Evolutionary conservation across 1,140 invertebrate species (phyloP).

Genomic region (Drosophila serrata): DNA sequence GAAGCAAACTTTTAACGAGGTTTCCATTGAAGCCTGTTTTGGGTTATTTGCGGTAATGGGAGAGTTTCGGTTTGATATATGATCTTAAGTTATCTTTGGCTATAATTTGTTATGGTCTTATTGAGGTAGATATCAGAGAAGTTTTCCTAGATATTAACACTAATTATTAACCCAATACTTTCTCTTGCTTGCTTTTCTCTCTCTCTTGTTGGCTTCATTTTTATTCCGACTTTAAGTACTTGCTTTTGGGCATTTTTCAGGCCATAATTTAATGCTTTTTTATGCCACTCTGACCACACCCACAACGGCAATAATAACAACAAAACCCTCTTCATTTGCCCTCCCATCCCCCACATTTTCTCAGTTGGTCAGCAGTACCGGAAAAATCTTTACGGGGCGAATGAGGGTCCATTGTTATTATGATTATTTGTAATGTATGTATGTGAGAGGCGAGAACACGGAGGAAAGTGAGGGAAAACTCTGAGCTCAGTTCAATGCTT

Average conservation of each 20-base stretch:
- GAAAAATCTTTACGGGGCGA: slow-evolving; percentile 34
- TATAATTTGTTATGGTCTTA: not conserved
- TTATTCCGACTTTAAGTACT: slow-evolving; percentile 38
- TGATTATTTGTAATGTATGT: slow-evolving; percentile 80
- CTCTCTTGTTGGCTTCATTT: slow-evolving; percentile 8
- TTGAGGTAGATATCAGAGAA: not conserved
- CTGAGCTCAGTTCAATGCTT: slow-evolving; percentile 62
- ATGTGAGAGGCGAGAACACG: not conserved
- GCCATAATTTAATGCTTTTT: slow-evolving; percentile 69
- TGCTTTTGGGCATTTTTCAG: slow-evolving; percentile 41
- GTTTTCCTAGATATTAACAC: not conserved
- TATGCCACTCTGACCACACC: slow-evolving; percentile 56
- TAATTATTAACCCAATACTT: slow-evolving; percentile 2
- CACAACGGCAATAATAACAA: slow-evolving; percentile 39
- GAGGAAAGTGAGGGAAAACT: slow-evolving; percentile 26
- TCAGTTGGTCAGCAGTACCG: slow-evolving; percentile 41
- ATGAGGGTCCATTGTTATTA: slow-evolving; percentile 72
- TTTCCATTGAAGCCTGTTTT: slow-evolving; percentile 19
- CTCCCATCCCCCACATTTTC: slow-evolving; percentile 7
- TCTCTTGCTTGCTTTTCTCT: slow-evolving; percentile 3
- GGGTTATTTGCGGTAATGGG: slow-evolving; percentile 39
- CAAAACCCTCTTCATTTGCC: slow-evolving; percentile 39
- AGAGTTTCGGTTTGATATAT: slow-evolving; percentile 39
- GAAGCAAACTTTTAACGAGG: slow-evolving; percentile 30
- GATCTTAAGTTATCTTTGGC: not conserved